Evolutionary conservation across 2,797 vertebrate species (phyloP).

Genomic region (Adelosebastes latens): DNA sequence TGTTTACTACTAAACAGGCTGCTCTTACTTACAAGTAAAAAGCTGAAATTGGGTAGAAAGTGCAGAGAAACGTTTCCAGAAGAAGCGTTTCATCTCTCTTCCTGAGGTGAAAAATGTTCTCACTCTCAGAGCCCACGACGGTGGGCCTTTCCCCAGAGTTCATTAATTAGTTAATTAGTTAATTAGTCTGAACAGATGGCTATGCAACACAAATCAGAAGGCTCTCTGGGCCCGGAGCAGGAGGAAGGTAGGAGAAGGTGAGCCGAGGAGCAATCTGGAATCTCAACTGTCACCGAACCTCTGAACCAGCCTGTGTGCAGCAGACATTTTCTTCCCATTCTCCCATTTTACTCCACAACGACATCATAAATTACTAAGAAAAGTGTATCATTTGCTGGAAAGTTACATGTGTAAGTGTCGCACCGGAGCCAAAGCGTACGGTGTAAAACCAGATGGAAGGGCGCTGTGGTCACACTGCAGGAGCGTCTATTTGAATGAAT

Average conservation of each 20-base stretch:
- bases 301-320: slow-evolving; percentile 50
- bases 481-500: slow-evolving; percentile 73
- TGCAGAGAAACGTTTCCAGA: slow-evolving; percentile 56
- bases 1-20: slow-evolving; percentile 27
- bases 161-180: slow-evolving; percentile 87
- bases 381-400: slow-evolving; percentile 22
- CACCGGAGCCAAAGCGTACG: slow-evolving; percentile 6
- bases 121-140: slow-evolving; percentile 57
- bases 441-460: not conserved
- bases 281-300: slow-evolving; percentile 66
- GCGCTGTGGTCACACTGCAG: slow-evolving; percentile 48
- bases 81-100: slow-evolving; percentile 75
- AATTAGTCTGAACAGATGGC: slow-evolving; percentile 86
- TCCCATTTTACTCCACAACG: slow-evolving; percentile 51
- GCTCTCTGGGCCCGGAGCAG: slow-evolving; percentile 71
- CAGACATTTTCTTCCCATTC: slow-evolving; percentile 67
- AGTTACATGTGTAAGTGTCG: not conserved
- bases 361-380: slow-evolving; percentile 49
- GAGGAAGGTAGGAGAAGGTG: slow-evolving; percentile 78
- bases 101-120: slow-evolving; percentile 79
- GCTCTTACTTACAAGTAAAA: slow-evolving; percentile 40
- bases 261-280: slow-evolving; percentile 56
- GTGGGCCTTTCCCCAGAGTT: slow-evolving; percentile 82
- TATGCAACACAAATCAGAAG: slow-evolving; percentile 81
- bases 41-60: slow-evolving; percentile 37